phyloP scores from a whole-genome alignment of 2,113 vertebrate genomes.

The Psittacus erithacus region DNA sequence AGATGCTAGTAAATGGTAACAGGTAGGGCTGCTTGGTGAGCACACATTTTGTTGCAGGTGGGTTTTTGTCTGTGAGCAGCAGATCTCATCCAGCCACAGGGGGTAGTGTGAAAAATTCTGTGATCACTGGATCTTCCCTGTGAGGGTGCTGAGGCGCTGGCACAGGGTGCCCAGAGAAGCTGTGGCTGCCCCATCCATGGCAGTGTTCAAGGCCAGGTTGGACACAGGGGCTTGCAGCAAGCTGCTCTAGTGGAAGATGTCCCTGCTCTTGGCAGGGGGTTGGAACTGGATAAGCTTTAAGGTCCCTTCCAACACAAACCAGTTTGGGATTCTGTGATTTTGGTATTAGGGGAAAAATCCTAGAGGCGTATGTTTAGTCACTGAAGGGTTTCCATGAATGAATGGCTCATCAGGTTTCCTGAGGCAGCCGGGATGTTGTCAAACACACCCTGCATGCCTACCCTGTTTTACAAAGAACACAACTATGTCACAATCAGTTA shows the following conservation, averaged over 20 bases:
- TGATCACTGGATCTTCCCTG: not conserved
- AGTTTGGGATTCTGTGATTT: not conserved
- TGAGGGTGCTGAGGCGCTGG: not conserved
- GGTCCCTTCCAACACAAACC: not conserved
- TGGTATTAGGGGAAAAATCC: not conserved
- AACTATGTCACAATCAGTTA: not conserved
- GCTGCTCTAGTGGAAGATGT: rapidly evolving
- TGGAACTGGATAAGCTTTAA: not conserved
- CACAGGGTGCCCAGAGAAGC: not conserved
- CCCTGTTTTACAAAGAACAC: not conserved
- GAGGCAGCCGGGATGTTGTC: not conserved
- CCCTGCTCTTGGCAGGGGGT: not conserved
- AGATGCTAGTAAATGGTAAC: not conserved
- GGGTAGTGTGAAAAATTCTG: not conserved
- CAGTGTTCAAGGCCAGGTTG: too few species aligned
- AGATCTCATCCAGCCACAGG: not conserved
- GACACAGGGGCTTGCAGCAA: too few species aligned
- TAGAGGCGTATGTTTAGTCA: not conserved
- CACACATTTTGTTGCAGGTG: not conserved
- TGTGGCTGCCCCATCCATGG: not conserved
- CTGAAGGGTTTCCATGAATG: not conserved
- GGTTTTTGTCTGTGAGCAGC: not conserved
- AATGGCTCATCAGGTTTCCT: not conserved
- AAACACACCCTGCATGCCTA: not conserved
- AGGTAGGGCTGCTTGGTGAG: not conserved